These are phyloP conservation scores for Macroramphosus scolopax DNA, from an alignment of 2,797 vertebrate species.

Conservation along the genomic window DNA sequence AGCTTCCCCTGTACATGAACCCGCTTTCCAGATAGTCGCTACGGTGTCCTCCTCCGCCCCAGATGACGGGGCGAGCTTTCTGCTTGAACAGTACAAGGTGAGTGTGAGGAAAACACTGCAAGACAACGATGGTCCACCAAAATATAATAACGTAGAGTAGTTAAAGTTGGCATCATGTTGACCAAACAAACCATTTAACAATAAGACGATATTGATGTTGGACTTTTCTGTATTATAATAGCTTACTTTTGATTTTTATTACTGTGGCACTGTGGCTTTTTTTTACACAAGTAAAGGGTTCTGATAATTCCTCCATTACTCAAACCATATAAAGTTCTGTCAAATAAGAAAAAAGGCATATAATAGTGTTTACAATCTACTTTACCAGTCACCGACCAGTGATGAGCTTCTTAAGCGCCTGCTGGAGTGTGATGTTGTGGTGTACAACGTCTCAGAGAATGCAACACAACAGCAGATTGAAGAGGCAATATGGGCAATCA, in stretches of 20 bases:
- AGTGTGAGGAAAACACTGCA: slow-evolving; percentile 55
- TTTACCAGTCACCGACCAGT: too few relatives aligned
- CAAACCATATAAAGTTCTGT: too few relatives aligned
- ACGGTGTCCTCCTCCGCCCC: slow-evolving; percentile 66
- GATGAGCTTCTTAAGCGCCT: slow-evolving; percentile 77
- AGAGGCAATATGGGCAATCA: slow-evolving; percentile 86
- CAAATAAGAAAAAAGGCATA: too few relatives aligned
- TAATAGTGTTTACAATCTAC: too few relatives aligned
- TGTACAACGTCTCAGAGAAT: slow-evolving; percentile 91
- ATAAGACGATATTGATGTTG: too few relatives aligned
- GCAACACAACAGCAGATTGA: slow-evolving; percentile 69
- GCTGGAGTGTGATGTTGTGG: slow-evolving; percentile 84
- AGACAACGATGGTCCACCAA: too few relatives aligned
- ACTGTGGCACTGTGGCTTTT: too few relatives aligned
- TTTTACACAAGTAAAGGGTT: too few relatives aligned
- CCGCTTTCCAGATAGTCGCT: slow-evolving; percentile 83
- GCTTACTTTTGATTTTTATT: too few relatives aligned
- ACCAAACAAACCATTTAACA: neutral
- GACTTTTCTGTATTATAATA: too few relatives aligned
- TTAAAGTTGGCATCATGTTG: neutral
- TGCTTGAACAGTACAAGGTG: slow-evolving; percentile 79
- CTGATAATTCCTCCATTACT: too few relatives aligned
- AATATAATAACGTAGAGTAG: too few relatives aligned
- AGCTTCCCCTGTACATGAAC: fast-evolving
- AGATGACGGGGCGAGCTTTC: slow-evolving; percentile 52